Base-by-base conservation (phyloP, 2,113 vertebrate genomes). In the Onychostruthus taczanowskii region DNA sequence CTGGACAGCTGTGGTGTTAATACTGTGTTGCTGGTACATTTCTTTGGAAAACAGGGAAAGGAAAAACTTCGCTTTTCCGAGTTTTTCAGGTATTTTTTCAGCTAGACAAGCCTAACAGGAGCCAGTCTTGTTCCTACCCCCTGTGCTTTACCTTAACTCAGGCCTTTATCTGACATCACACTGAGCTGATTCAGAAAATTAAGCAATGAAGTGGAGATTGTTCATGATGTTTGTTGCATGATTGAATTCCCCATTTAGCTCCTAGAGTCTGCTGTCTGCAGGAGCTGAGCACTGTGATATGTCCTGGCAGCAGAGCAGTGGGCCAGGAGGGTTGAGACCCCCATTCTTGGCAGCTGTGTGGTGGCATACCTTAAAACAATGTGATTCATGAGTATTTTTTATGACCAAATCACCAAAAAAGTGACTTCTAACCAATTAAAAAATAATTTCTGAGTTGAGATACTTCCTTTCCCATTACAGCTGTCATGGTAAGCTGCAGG, bases 1-100 rank as follows among this genome's bases (percentile, higher is more conserved):
- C 50, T 93, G 70, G 97, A 98, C 95, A 86, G 94, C 94, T 84
- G 91, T 46, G 96, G 47, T 47, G 97, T 98, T 93, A 98, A 98
- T 95, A 99, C 99, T 3, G 98, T 99, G 10, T 98, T 99, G 90
- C 98, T 99, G 97, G 98, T 99, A 31, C 98, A 97, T 95, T 99
- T 99, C 97, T 99, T 99, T 95, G 99, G 99, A 11, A 98, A 96
- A 96, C 98, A 84, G 93, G 99, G 99, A 96, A 96, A 98, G 59
- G 97, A 98, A 31, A 99, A 99, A 90, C 97, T 99, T 91, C 98
- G 96, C 85, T 99, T 99, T 96, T 98, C 97, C 39, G 98, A 99
- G 73, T 99, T 99, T 95, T 97, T 90, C 97, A 99, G 98, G 99
- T 99, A 97, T 80, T 68, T 61, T 81, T 93, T 49, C 24, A 56